phyloP scores from a whole-genome alignment of 2,113 vertebrate genomes.

The Passer montanus region DNA sequence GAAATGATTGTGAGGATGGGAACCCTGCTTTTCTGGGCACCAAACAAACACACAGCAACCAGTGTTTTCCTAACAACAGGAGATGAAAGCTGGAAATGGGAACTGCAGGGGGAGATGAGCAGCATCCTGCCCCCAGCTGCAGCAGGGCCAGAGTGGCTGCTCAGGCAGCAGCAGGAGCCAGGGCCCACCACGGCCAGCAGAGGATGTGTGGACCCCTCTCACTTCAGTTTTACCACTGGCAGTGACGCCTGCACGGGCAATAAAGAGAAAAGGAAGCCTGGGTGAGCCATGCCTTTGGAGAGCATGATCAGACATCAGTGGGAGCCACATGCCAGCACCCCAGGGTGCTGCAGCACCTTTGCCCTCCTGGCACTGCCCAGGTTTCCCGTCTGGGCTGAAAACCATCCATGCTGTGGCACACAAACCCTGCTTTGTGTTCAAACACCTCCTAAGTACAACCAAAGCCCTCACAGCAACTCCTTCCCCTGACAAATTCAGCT shows the following conservation, averaged over 20 bases:
- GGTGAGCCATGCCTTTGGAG: background rate
- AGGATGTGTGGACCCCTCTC: rapidly evolving
- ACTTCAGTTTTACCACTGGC: rapidly evolving
- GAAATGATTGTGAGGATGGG: background rate
- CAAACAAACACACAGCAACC: background rate
- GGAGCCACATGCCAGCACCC: background rate
- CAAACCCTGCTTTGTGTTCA: background rate
- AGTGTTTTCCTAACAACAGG: background rate
- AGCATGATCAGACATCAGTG: rapidly evolving
- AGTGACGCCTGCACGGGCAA: background rate
- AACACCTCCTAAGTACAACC: background rate
- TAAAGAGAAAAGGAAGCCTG: rapidly evolving
- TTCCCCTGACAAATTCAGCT: background rate
- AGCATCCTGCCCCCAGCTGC: background rate
- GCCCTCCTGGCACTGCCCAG: rapidly evolving
- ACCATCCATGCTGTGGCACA: rapidly evolving
- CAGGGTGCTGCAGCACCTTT: rapidly evolving
- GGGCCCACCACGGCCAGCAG: background rate
- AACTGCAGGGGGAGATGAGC: background rate
- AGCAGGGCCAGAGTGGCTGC: background rate
- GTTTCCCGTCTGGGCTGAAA: rapidly evolving
- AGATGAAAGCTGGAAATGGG: background rate
- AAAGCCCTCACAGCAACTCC: background rate
- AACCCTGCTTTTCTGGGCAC: background rate
- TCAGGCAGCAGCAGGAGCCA: background rate